A percentile compares a stretch with the other conserved stretches of the same genome.
Conservation (phyloP, 2,888 invertebrate genomes). For the Drosophila lacicola region DNA sequence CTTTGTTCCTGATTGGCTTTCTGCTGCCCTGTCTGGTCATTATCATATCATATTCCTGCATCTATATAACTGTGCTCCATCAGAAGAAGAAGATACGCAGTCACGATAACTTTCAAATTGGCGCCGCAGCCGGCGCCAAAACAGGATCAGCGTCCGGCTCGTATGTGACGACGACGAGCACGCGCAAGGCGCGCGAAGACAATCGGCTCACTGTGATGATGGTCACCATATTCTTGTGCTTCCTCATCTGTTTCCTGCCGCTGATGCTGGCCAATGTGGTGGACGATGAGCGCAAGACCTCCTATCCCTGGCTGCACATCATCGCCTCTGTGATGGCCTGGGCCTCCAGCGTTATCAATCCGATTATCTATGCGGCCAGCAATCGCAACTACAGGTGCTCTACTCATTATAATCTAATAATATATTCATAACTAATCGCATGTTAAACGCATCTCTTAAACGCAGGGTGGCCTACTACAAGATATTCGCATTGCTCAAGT, state of each 20-base stretch:
- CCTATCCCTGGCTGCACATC: constrained; percentile 91
- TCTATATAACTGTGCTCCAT: constrained; percentile 91
- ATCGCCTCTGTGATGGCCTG: constrained; percentile 94
- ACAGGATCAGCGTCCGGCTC: constrained; percentile 69
- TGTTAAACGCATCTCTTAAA: too few relatives aligned
- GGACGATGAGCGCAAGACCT: constrained; percentile 89
- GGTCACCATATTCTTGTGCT: constrained; percentile 94
- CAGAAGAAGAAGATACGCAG: constrained; percentile 91
- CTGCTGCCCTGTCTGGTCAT: constrained; percentile 94
- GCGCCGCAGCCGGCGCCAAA: constrained; percentile 64
- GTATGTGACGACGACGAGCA: constrained; percentile 82
- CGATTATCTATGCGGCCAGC: constrained; percentile 95
- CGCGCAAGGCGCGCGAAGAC: constrained; percentile 87
- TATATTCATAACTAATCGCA: neutral
- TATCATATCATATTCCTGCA: constrained; percentile 93
- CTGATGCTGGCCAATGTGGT: constrained; percentile 95
- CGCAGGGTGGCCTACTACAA: constrained; percentile 83
- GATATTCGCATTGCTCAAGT: constrained; percentile 83
- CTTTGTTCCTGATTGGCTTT: constrained; percentile 93
- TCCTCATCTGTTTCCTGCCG: constrained; percentile 94
- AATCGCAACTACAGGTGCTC: constrained; percentile 91
- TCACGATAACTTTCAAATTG: constrained; percentile 86
- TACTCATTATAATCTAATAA: neutral
- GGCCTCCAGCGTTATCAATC: constrained; percentile 96
- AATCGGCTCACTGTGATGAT: constrained; percentile 93